Percentiles rank a stretch among this genome's conserved stretches.
These are phyloP conservation scores for Grapholita molesta DNA, from an alignment of 1,140 invertebrate genomes.

Conservation along the genomic window DNA sequence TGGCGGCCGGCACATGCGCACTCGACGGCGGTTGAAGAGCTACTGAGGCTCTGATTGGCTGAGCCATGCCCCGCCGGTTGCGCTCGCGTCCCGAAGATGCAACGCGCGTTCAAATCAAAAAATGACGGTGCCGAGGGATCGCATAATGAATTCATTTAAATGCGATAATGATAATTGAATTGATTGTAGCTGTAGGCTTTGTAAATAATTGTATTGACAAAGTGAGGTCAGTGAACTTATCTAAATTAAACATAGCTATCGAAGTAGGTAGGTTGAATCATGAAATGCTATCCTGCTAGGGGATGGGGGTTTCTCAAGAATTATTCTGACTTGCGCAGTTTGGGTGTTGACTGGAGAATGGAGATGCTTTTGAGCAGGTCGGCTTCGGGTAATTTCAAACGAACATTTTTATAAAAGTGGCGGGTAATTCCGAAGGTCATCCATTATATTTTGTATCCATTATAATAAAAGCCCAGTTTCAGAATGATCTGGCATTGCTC, in stretches of 20 bases:
- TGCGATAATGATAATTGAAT: constrained; percentile 1
- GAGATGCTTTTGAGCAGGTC: no score
- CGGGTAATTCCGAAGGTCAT: no score
- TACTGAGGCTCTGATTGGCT: constrained; percentile 48
- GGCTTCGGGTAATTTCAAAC: no score
- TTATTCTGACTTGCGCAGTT: no score
- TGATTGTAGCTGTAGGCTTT: background rate
- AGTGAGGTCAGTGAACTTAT: background rate
- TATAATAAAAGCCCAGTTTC: no score
- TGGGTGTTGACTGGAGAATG: no score
- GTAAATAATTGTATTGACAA: background rate
- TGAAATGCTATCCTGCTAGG: no score
- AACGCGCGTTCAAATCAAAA: constrained; percentile 36
- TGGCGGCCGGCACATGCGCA: constrained; percentile 32
- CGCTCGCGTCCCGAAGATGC: constrained; percentile 35
- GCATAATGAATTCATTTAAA: background rate
- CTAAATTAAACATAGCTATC: background rate
- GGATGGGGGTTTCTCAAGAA: no score
- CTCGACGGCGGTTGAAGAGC: constrained; percentile 24
- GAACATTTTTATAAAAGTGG: no score
- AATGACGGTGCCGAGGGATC: constrained; percentile 18
- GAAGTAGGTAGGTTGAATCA: background rate
- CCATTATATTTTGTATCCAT: no score
- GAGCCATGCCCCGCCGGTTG: constrained; percentile 18
- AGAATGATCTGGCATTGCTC: no score